phyloP scores from a whole-genome alignment of 2,113 vertebrate species.

The Herpetotheres cachinnans region DNA sequence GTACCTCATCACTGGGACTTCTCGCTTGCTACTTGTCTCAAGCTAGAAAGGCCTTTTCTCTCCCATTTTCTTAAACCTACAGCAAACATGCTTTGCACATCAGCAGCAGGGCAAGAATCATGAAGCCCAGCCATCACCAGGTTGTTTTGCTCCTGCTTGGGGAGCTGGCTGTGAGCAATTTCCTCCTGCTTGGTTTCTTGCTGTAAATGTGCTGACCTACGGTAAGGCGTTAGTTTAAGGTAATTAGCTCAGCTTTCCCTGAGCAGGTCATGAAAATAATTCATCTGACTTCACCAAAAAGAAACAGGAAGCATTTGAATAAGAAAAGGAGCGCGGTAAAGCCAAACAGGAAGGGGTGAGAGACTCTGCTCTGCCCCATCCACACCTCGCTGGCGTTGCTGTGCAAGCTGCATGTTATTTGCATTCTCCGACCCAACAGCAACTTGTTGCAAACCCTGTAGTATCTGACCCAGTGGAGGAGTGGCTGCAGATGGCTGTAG shows the following conservation, averaged over 20 bases:
- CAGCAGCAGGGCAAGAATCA: neutral
- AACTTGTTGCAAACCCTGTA: neutral
- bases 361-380: neutral
- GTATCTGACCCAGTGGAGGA: neutral
- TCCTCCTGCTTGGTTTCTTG: neutral
- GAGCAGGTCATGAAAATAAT: neutral
- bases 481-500: neutral
- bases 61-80: neutral
- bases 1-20: neutral
- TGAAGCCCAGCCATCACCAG: fast-evolving
- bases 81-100: neutral
- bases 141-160: neutral
- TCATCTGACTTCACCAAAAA: neutral
- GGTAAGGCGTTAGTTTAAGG: neutral
- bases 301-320: constrained; percentile 46
- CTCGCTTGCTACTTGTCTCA: neutral
- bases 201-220: neutral
- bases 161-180: neutral
- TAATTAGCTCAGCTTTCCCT: neutral
- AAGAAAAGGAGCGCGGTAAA: neutral
- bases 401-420: neutral
- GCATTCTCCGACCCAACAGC: neutral
- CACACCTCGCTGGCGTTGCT: neutral
- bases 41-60: neutral
- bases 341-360: constrained; percentile 62